Base-by-base conservation (phyloP, 1,140 invertebrate genomes). In the Cheumatopsyche charites region DNA sequence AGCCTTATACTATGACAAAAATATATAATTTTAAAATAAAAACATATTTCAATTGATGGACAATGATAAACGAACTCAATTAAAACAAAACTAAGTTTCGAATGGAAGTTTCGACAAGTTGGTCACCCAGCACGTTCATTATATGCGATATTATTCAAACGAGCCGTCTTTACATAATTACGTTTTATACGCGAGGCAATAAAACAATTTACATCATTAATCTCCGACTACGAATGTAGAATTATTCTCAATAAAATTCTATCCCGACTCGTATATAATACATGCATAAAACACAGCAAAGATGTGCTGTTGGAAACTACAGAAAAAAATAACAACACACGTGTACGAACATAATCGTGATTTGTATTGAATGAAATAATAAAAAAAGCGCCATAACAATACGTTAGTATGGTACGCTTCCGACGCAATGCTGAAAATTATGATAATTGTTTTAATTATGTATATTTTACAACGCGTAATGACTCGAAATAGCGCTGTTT, bases 401-500 rank as follows among this genome's bases (percentile, higher is more conserved):
- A 66, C 36, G 43, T 43, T 42, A 42, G 43, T 66, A 66, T 29
- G 62, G 41, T 17, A 42, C 63, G 42, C 43, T 63, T 43, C 29
- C 15, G 23, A 63, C 62, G 41, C 23, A 66, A 43, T 21, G 43
- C 43, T 42, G 43, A 67, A 67, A 75, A 75, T 75, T 75, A 75
- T 75, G 70, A 75, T 75, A 75, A 75, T 75, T 72, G 68, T 75
- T 71, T 75, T 75, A 75, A 75, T 75, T 75, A 72, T 75, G 71
- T 47, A 72, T 75, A 72, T 75, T 75, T 75, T 72, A 75, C 62
- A 72, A 70, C 71, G 42, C 70, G 70, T 75, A 75, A 75, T 75
- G 74, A 75, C 74, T 52, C 67, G 42, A 72, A 67, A 75, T 72
- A 75, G 45, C 74, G 19, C 62, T 65, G 49, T 75, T 72, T 72